Percentiles rank a stretch among this genome's conserved stretches.
These are phyloP conservation scores for Isaurus tuberculatus DNA, from an alignment of 92 coral and sea anemone species.

Conservation along the genomic window DNA sequence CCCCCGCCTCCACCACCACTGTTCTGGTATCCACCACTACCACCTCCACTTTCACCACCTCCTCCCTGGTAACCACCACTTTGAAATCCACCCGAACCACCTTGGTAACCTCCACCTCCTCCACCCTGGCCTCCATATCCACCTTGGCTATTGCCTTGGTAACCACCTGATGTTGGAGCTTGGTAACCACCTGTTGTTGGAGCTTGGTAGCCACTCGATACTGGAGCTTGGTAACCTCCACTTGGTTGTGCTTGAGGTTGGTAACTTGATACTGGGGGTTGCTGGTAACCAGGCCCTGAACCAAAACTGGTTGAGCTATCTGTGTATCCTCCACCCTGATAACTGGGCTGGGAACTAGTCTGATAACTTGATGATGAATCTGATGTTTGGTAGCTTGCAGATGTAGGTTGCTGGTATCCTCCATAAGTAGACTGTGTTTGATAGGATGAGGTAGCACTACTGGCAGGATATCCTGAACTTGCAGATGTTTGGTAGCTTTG, in stretches of 20 bases:
- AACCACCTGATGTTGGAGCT: conserved; percentile 42
- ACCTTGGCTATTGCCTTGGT: conserved; percentile 36
- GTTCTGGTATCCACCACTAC: conserved; percentile 36
- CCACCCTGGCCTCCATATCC: conserved; percentile 40
- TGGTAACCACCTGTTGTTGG: conserved; percentile 45
- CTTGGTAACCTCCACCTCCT: conserved; percentile 40
- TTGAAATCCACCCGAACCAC: conserved; percentile 30
- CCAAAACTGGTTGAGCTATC: conserved; percentile 22
- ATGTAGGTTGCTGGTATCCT: conserved; percentile 26
- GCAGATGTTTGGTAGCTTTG: conserved; percentile 13
- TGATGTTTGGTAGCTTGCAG: conserved; percentile 14
- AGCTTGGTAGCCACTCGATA: conserved; percentile 44
- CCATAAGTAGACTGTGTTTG: conserved; percentile 28
- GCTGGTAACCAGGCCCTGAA: conserved; percentile 17
- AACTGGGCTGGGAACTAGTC: conserved; percentile 14
- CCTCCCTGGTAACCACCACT: conserved; percentile 44
- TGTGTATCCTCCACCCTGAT: conserved; percentile 33
- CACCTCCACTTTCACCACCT: conserved; percentile 9
- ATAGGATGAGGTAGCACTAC: conserved; percentile 7
- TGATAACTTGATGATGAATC: conserved; percentile 30
- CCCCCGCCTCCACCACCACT: conserved; percentile 36
- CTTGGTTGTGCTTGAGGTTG: conserved; percentile 14
- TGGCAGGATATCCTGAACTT: conserved; percentile 29
- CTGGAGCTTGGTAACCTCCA: conserved; percentile 40
- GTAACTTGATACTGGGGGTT: background rate